Evolutionary conservation across 2,888 invertebrate species (phyloP), one percentile per base, ranked within the genome.

Genomic region (Ptychoptera contaminata): DNA sequence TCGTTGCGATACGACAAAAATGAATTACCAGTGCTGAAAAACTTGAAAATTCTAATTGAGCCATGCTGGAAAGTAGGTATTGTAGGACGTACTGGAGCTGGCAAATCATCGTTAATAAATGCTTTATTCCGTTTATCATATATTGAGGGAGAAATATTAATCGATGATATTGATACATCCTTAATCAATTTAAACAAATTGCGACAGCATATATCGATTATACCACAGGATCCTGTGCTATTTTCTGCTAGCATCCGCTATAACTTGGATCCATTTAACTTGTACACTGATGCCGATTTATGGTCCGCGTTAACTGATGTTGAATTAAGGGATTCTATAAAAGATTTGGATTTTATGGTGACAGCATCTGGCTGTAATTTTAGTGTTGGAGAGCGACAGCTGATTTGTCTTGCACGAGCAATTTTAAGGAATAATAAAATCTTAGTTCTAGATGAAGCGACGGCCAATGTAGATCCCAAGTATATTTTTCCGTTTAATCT

Each of bases 11-110:
- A 84, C 56, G 62, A 68, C 38, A 66, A 69, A 1, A 67, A 69
- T 1, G 70, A 70, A 12, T 60, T 72, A 1, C 76, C 82, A 1
- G 82, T 88, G 10, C 70, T 92, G 5, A 85, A 79, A 53, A 72
- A 81, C 56, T 67, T 86, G n/a, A 80, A 76, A 54, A 64, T 86
- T 38, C 59, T 65, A 1, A 77, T 87, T 44, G 70, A 79, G 55
- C 71, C 79, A 34, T 77, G 75, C 47, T 68, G 66, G 51, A 61
- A 85, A 79, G 74, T 85, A 46, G 85, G 85, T 10, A 80, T 85
- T 51, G 83, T 85, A 5, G 87, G 87, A 2, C 70, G 87, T 44
- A 88, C 88, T 0, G 88, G 88, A 1, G 87, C 87, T 1, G 88
- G 87, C 1, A 85, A 85, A 61, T 82, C 82, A 0, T 83, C 83